These are phyloP conservation scores for Dichetophora obliterata DNA, from an alignment of 2,888 invertebrate genomes.

Conservation along the genomic window DNA sequence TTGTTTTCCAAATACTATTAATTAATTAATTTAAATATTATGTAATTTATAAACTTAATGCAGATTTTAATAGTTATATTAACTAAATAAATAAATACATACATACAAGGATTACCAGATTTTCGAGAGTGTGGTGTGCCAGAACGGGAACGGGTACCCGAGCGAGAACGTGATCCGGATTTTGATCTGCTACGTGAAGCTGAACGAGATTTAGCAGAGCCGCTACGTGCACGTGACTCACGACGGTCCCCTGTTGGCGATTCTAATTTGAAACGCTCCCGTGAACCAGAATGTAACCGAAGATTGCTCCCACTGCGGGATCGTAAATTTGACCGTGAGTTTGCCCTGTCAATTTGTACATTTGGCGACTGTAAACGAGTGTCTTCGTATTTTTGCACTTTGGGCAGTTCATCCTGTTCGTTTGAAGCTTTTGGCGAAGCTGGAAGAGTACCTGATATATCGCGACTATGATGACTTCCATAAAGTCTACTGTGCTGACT, in stretches of 20 bases:
- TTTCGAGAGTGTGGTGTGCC: constrained; percentile 53
- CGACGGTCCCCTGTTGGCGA: constrained; percentile 44
- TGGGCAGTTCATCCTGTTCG: background rate
- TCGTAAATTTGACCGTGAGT: constrained; percentile 64
- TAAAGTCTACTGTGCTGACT: constrained; percentile 52
- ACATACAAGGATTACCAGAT: too few relatives aligned
- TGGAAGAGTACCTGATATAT: constrained; percentile 1
- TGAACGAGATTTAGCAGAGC: constrained; percentile 37
- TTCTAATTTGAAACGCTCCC: constrained; percentile 60
- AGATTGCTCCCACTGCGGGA: constrained; percentile 56
- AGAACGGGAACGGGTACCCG: constrained; percentile 54
- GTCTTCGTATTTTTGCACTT: constrained; percentile 62
- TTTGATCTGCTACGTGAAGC: constrained; percentile 48
- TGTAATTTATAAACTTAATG: too few relatives aligned
- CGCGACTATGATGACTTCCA: constrained; percentile 28
- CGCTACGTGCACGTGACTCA: constrained; percentile 55
- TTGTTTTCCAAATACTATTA: too few relatives aligned
- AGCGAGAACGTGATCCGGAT: constrained; percentile 52
- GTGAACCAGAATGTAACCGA: constrained; percentile 59
- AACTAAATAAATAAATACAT: too few relatives aligned
- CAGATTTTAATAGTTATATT: too few relatives aligned
- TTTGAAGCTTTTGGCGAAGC: constrained; percentile 4
- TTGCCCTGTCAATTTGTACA: constrained; percentile 71
- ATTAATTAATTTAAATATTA: too few relatives aligned
- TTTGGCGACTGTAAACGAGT: constrained; percentile 72